Evolutionary conservation across 2,113 vertebrate species (phyloP).

Genomic region (Pluvialis apricaria): DNA sequence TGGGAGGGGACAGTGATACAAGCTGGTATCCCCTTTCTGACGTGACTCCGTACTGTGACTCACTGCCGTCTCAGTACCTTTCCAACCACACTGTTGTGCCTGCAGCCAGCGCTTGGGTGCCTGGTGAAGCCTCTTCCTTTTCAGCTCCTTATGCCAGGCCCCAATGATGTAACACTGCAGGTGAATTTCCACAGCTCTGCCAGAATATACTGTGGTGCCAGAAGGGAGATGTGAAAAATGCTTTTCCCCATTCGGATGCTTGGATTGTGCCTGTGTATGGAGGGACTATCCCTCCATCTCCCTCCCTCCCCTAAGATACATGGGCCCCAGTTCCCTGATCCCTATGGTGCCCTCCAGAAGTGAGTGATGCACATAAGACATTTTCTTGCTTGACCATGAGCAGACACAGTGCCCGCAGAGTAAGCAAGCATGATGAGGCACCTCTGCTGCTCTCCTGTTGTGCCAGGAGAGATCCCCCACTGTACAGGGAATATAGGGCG

Average conservation of each 20-base stretch:
- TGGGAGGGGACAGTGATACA: slow-evolving; percentile 27
- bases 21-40: slow-evolving; percentile 33
- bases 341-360: not conserved
- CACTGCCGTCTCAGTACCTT: slow-evolving; percentile 26
- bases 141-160: not conserved
- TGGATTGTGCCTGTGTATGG: not conserved
- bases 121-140: slow-evolving; percentile 37
- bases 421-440: not conserved
- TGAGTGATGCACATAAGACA: not conserved
- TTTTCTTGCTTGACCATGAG: not conserved
- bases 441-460: not conserved
- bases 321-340: not conserved
- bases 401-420: not conserved
- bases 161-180: slow-evolving; percentile 40
- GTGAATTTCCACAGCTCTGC: slow-evolving; percentile 50
- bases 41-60: slow-evolving; percentile 32
- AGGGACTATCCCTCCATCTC: not conserved
- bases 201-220: not conserved
- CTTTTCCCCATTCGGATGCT: not conserved
- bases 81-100: not conserved
- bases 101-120: not conserved
- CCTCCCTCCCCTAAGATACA: not conserved
- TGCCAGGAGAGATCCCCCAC: not conserved
- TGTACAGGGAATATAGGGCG: not conserved
- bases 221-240: not conserved